These are phyloP conservation scores for Jordanella pulchra DNA, from an alignment of 2,797 vertebrate species.

Conservation along the genomic window DNA sequence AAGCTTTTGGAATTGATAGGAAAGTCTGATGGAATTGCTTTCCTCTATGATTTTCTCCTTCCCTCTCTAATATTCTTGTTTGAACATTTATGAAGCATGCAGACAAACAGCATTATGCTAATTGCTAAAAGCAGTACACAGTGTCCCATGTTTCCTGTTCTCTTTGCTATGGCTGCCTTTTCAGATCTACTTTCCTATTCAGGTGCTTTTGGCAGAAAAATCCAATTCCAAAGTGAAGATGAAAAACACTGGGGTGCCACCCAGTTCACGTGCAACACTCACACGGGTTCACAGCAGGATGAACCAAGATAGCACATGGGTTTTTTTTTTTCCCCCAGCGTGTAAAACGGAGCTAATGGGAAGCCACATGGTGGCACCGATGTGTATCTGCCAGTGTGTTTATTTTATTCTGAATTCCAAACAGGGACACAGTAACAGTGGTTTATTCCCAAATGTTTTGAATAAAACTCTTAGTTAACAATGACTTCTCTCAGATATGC, in stretches of 20 bases:
- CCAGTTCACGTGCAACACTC: slow-evolving; percentile 44
- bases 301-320: slow-evolving; percentile 20
- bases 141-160: slow-evolving; percentile 4
- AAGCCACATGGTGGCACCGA: slow-evolving; percentile 1
- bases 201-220: slow-evolving; percentile 32
- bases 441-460: slow-evolving; percentile 39
- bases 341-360: slow-evolving; percentile 8
- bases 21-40: slow-evolving; percentile 21
- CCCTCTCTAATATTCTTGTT: background rate
- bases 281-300: slow-evolving; percentile 54
- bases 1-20: slow-evolving; percentile 21
- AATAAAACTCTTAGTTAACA: slow-evolving; percentile 47
- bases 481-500: slow-evolving; percentile 14
- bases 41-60: slow-evolving; percentile 3
- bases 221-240: slow-evolving; percentile 64
- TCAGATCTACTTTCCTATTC: slow-evolving; percentile 24
- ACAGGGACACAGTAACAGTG: slow-evolving; percentile 7
- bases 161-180: slow-evolving; percentile 6
- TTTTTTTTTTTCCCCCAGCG: slow-evolving; percentile 8
- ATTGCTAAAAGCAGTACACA: slow-evolving; percentile 8
- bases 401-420: slow-evolving; percentile 21
- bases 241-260: slow-evolving; percentile 60
- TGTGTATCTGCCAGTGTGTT: slow-evolving; percentile 11
- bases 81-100: slow-evolving; percentile 9
- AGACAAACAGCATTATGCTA: slow-evolving; percentile 23